Percentiles rank a stretch among this genome's conserved stretches.
phyloP scores from a whole-genome alignment of 2,888 invertebrate genomes.

The Cephus spinipes region DNA sequence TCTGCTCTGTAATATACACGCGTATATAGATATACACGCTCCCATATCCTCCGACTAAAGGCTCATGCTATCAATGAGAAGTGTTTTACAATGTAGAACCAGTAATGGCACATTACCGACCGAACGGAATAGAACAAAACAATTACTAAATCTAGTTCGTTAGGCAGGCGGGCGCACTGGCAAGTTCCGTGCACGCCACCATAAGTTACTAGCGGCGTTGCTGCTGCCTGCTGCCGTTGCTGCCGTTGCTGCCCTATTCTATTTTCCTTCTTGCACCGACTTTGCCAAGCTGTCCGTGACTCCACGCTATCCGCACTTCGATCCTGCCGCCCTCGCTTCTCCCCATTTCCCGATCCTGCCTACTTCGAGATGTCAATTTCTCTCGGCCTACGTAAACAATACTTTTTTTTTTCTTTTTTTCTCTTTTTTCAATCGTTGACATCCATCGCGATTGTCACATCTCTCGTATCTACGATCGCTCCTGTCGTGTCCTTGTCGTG shows the following conservation, averaged over 20 bases:
- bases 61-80: constrained; percentile 37
- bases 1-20: not conserved
- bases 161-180: constrained; percentile 29
- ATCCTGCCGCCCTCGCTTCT: not conserved
- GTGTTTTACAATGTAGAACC: constrained; percentile 54
- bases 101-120: constrained; percentile 40
- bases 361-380: not conserved
- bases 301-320: not conserved
- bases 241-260: not conserved
- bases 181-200: constrained; percentile 32
- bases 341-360: not conserved
- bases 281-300: not conserved
- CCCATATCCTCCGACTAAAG: constrained; percentile 13
- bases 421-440: too few species aligned
- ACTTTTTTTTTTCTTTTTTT: not conserved
- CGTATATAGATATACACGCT: not conserved
- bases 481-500: not conserved
- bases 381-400: not conserved
- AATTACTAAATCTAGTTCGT: constrained; percentile 52
- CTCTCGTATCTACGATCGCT: not conserved
- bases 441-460: not conserved
- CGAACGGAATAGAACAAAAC: constrained; percentile 41
- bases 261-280: constrained; percentile 6
- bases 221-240: not conserved
- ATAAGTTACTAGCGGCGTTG: constrained; percentile 24